These are phyloP conservation scores for Sinonovacula constricta DNA, from an alignment of 1,140 invertebrate species.

Conservation along the genomic window DNA sequence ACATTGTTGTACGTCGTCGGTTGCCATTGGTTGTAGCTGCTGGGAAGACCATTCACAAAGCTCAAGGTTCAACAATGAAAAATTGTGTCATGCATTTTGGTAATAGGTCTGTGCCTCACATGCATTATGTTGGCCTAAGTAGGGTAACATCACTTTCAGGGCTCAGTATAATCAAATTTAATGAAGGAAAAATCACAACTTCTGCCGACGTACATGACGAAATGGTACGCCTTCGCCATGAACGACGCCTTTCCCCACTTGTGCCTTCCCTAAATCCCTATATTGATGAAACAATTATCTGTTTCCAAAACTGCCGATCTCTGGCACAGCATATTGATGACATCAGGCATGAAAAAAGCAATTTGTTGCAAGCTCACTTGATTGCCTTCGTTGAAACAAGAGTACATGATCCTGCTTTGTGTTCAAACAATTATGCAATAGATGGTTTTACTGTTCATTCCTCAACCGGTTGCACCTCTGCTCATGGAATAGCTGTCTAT, in stretches of 20 bases:
- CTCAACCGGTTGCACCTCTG: background rate
- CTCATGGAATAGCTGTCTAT: constrained; percentile 26
- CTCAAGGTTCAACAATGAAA: constrained; percentile 37
- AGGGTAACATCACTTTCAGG: constrained; percentile 28
- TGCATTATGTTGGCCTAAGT: constrained; percentile 42
- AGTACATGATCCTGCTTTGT: background rate
- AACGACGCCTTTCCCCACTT: background rate
- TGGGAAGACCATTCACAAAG: constrained; percentile 47
- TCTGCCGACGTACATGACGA: constrained; percentile 30
- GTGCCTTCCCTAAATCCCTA: background rate
- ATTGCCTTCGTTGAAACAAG: constrained; percentile 32
- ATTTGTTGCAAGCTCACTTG: constrained; percentile 14
- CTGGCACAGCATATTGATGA: constrained; percentile 29
- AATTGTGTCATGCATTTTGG: constrained; percentile 32
- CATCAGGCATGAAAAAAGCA: constrained; percentile 26
- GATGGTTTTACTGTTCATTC: constrained; percentile 7
- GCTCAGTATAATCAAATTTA: constrained; percentile 4
- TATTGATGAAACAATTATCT: constrained; percentile 3
- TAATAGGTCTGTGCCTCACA: constrained; percentile 7
- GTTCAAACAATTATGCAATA: background rate
- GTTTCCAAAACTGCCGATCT: constrained; percentile 36
- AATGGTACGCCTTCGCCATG: constrained; percentile 28
- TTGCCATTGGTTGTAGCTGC: constrained; percentile 27
- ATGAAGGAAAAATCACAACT: constrained; percentile 15
- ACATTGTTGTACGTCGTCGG: constrained; percentile 12